phyloP scores from a whole-genome alignment of 2,888 invertebrate genomes.

The Hemaris fuciformis region DNA sequence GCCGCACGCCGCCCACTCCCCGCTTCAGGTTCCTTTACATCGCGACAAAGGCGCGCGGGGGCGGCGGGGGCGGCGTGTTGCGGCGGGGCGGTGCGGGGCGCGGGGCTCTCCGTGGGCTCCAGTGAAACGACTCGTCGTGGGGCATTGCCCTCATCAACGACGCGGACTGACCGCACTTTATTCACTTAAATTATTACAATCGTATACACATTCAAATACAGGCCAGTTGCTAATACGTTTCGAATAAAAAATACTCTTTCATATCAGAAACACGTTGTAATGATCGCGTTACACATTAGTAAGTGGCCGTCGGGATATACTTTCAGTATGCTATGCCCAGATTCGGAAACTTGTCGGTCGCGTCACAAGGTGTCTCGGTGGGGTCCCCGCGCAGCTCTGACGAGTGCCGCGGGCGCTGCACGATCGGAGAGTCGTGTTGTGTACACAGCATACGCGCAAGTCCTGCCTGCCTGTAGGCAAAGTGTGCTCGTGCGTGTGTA shows the following conservation, averaged over 20 bases:
- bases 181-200: neutral
- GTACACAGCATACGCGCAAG: neutral
- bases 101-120: too few relatives aligned
- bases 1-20: too few relatives aligned
- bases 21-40: too few relatives aligned
- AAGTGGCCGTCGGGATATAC: constrained; percentile 1
- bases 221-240: neutral
- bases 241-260: too few relatives aligned
- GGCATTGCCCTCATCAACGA: too few relatives aligned
- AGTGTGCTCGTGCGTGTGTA: neutral
- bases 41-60: too few relatives aligned
- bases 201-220: neutral
- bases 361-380: neutral
- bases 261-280: too few relatives aligned
- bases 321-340: constrained; percentile 57
- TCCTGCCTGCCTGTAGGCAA: neutral
- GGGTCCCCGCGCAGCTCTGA: neutral
- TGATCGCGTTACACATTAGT: neutral
- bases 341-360: constrained; percentile 31
- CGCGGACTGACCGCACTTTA: neutral
- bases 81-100: too few relatives aligned
- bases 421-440: neutral
- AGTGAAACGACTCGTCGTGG: too few relatives aligned
- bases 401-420: too few relatives aligned
- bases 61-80: too few relatives aligned